These are phyloP conservation scores for Catharus fuscescens DNA, from an alignment of 2,113 vertebrate species.

Conservation along the genomic window DNA sequence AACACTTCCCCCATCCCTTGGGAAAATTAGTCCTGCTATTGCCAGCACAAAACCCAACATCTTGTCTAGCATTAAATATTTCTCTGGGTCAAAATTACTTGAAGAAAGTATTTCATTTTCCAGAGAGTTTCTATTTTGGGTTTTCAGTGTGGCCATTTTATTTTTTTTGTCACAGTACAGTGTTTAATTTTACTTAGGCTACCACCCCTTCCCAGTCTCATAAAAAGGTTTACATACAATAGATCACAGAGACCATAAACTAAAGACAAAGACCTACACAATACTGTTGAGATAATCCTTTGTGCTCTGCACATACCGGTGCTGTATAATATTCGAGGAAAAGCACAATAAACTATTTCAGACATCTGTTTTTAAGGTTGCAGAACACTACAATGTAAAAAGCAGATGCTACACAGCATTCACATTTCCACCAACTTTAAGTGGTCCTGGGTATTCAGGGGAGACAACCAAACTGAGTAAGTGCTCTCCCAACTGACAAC, in stretches of 20 bases:
- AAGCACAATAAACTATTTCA: constrained; percentile 69
- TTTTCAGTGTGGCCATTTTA: constrained; percentile 6
- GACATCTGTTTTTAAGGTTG: constrained; percentile 79
- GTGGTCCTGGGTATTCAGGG: constrained; percentile 42
- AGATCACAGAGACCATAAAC: constrained; percentile 70
- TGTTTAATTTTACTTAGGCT: constrained; percentile 64
- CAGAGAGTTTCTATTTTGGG: constrained; percentile 36
- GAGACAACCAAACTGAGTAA: constrained; percentile 16
- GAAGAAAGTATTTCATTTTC: constrained; percentile 10
- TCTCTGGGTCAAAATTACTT: constrained; percentile 29
- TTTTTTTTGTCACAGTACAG: neutral
- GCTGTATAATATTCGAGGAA: constrained; percentile 57
- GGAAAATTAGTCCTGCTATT: neutral
- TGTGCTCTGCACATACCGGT: constrained; percentile 44
- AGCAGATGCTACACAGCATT: constrained; percentile 60
- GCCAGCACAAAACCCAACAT: neutral
- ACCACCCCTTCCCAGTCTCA: constrained; percentile 60
- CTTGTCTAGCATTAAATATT: neutral
- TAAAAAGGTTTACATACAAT: constrained; percentile 72
- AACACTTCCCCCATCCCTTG: neutral
- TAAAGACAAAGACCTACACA: constrained; percentile 64
- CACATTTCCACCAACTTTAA: constrained; percentile 58
- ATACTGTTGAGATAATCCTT: constrained; percentile 65
- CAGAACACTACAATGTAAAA: constrained; percentile 63
- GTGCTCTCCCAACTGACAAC: constrained; percentile 6